Conservation (phyloP, 2,797 vertebrate species). For the Melanogrammus aeglefinus region DNA sequence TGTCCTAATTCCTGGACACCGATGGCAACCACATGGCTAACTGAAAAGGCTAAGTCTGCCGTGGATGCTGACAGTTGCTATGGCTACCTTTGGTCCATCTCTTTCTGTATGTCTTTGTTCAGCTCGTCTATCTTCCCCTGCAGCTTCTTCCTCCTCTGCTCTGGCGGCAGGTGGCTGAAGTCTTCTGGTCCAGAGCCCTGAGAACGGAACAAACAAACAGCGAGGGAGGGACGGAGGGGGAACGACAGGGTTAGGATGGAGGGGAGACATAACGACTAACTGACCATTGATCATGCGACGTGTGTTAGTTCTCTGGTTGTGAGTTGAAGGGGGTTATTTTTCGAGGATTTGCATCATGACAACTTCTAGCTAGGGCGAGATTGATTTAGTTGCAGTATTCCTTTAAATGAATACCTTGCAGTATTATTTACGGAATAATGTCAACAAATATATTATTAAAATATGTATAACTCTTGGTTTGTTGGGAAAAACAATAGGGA, state of each 20-base stretch:
- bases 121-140: constrained; percentile 94
- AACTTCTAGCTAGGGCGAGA: not conserved
- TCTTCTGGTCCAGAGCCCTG: constrained; percentile 94
- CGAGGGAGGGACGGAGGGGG: not conserved
- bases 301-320: not conserved
- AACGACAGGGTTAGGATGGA: not conserved
- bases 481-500: not conserved
- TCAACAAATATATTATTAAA: not conserved
- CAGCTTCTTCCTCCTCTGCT: constrained; percentile 96
- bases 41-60: not conserved
- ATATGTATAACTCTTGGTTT: not conserved
- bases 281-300: not conserved
- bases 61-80: not conserved
- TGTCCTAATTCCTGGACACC: too few species aligned
- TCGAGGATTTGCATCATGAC: not conserved
- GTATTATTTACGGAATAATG: not conserved
- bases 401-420: constrained; percentile 23
- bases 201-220: not conserved
- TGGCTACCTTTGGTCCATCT: constrained; percentile 91
- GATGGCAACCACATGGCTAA: too few species aligned
- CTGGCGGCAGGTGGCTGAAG: constrained; percentile 96
- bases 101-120: constrained; percentile 93
- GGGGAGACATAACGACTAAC: constrained; percentile 17
- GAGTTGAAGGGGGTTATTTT: not conserved
- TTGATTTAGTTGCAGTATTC: constrained; percentile 40